Conservation (phyloP, 2,888 invertebrate species). For the Xylophagus ater region DNA sequence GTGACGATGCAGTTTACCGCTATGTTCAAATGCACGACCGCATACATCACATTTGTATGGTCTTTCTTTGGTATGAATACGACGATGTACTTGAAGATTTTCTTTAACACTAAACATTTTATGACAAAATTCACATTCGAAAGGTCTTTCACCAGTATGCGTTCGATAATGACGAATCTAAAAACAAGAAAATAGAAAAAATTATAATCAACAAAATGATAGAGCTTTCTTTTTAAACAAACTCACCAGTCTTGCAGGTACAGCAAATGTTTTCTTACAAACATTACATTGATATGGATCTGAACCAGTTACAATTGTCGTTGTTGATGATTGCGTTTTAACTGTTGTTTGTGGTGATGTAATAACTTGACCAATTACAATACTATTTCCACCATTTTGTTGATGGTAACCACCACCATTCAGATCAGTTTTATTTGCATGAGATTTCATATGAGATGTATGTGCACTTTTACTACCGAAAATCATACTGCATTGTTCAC, state of each 20-base stretch:
- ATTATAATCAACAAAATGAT: not conserved
- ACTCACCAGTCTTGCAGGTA: constrained; percentile 66
- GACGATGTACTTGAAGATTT: constrained; percentile 77
- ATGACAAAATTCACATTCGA: constrained; percentile 83
- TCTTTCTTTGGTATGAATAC: constrained; percentile 85
- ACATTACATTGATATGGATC: constrained; percentile 84
- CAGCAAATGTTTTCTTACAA: constrained; percentile 82
- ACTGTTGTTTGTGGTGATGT: constrained; percentile 25
- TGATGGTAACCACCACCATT: not conserved
- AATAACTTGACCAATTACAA: constrained; percentile 15
- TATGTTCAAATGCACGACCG: constrained; percentile 80
- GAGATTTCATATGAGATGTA: constrained; percentile 57
- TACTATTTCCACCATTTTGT: constrained; percentile 23
- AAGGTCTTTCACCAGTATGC: constrained; percentile 84
- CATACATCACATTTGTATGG: constrained; percentile 85
- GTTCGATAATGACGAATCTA: constrained; percentile 69
- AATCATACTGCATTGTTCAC: constrained; percentile 61
- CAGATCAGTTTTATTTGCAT: constrained; percentile 44
- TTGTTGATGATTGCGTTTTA: constrained; percentile 33
- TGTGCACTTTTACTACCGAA: constrained; percentile 66
- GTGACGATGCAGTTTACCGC: constrained; percentile 80
- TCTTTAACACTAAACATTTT: constrained; percentile 89
- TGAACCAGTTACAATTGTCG: constrained; percentile 32
- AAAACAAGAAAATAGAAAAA: not conserved
- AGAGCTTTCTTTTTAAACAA: not conserved